Base-by-base conservation (phyloP, 2,888 invertebrate genomes). In the Amblyjoppa fuscipennis region DNA sequence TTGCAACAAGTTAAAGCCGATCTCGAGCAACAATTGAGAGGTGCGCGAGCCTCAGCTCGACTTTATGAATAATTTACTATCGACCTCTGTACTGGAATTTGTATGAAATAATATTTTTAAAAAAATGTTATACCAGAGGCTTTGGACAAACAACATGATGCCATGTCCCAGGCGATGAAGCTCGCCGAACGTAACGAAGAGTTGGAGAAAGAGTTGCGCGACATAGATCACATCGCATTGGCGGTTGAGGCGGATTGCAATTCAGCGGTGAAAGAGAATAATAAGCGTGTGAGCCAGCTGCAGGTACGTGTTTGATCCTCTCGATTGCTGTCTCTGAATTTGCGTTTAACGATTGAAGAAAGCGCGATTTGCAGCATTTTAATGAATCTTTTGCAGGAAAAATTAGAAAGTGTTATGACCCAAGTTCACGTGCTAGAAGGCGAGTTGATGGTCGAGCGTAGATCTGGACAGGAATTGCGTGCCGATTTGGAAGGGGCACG, bases 241-340 rank as follows among this genome's bases (percentile, higher is more conserved):
- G 96, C 96, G 87, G 96, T 97, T 13, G 97, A 98, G 94, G 96
- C 96, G 53, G 97, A 97, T 91, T 97, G 97, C 86, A 97, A 97
- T 92, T 95, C 95, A 76, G 95, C 96, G 87, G 95, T 97, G 28
- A 95, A 96, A 89, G 95, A 95, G 83, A 96, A 96, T 92, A 95
- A 95, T 84, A 94, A 92, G 81, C 95, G 95, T 92, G 94, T 95
- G 28, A 93, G 92, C 79, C 94, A 91, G 88, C 94, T 90, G 86
- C 93, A 89, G 92, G 94, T 93, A 94, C 59, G 1, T 49, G 13
- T 5, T 16, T 9, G 68, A 45, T 25, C 20, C 28, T 3, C 51
- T 51, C 49, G 31, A 49, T 68, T 70, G 51, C 3, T 34, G 7
- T 45, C 28, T 38, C 13, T 56, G 31, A n/a, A 16, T 28, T 31